Base-by-base conservation (phyloP, 2,888 invertebrate genomes). In the Atethmia centrago region DNA sequence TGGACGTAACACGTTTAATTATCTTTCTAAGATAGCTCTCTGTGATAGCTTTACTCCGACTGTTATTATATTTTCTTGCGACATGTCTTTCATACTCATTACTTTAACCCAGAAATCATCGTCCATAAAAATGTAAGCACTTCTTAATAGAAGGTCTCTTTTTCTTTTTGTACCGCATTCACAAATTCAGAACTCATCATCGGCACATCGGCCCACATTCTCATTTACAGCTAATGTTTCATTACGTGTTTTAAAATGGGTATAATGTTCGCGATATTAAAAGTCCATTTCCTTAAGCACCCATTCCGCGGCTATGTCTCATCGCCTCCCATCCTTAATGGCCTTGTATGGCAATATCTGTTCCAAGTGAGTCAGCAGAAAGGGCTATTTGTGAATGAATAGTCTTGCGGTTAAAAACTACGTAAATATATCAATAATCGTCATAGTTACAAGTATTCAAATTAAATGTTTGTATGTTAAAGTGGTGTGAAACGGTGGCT, bases 241-340 rank as follows among this genome's bases (percentile, higher is more conserved):
- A 79, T 80, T 74, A 78, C 78, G 65, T 74, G 66, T 84, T 76
- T 85, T 79, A 83, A 85, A 83, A 82, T 62, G 67, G 53, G 78
- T 76, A 66, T 78, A 86, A 85, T 84, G 76, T 74, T 80, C 69
- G 63, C 75, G 85, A 86, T 87, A 90, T 89, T 86, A 89, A 89
- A 90, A 87, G 76, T 82, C 85, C 88, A 90, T 90, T 90, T 90
- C 85, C 90, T 88, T 87, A 85, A 85, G 83, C 85, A 85, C 81
- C 73, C 80, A 87, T 90, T 89, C 88, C 87, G 82, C 59, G 73
- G 70, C 74, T 78, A 78, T 85, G 85, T 84, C 82, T 90, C 90
- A 82, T 81, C 83, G 61, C 71, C 85, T 87, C 84, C 74, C 82
- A 75, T 79, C 76, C 78, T 76, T 87, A 85, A 88, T 87, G 79